Base-by-base conservation (phyloP, 2,888 invertebrate genomes). In the Microplitis deprimator region DNA sequence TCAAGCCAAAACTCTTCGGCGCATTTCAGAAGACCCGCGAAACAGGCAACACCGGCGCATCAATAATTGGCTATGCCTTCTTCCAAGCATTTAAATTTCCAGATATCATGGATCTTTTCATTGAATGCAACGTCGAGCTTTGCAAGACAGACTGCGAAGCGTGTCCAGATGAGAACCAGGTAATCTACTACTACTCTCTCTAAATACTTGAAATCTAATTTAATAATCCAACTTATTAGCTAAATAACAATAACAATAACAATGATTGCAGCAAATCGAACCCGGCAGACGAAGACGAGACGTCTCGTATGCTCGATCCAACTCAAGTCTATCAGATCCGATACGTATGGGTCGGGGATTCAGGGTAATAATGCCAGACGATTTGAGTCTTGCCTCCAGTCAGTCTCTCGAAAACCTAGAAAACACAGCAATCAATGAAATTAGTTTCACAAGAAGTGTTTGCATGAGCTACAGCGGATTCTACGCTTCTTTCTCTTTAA, bases 61-160 rank as follows among this genome's bases (percentile, higher is more conserved):
- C 94, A 5, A 92, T 95, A 29, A 93, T 95, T 39, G 95, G 95
- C 0, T 96, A 92, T 83, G 95, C 96, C 0, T 95, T 92, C 91
- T 95, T 96, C 90, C 95, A 94, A 86, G 95, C 95, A 0, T 95
- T 95, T 90, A 96, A 96, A 89, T 96, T 96, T 91, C 96, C 96
- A 0, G 96, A 96, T 85, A 93, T 95, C 69, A 95, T 95, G 94
- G 96, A 96, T 83, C 90, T 96, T 70, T 94, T 94, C 82, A 93
- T 96, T 77, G 95, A 96, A 87, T 96, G 96, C 84, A 95, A 95
- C 80, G 94, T 96, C 0, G 96, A 96, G 85, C 90, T 96, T 0
- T 96, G 96, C 86, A 96, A 96, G 90, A 94, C 93, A 13, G 93
- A 94, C 82, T 96, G 96, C 84, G 94, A 94, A 77, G 92, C 93